These are phyloP conservation scores for Steinernema hermaphroditum DNA, from an alignment of 2,888 invertebrate genomes.

Conservation along the genomic window DNA sequence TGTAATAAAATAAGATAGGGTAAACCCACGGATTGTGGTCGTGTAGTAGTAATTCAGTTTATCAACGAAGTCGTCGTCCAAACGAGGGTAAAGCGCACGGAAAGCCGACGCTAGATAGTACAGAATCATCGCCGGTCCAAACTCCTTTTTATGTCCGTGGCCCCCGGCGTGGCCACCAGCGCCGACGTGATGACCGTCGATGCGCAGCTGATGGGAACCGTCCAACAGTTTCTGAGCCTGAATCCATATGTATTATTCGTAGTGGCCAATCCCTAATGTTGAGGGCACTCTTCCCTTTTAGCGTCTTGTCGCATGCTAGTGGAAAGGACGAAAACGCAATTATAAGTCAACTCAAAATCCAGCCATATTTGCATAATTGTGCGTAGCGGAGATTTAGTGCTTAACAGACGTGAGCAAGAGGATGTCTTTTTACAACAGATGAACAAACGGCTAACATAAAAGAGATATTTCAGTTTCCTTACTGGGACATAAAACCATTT, in stretches of 20 bases:
- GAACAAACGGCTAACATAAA: background rate
- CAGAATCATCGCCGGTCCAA: conserved; percentile 67
- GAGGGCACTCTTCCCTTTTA: no score
- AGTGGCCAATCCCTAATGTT: no score
- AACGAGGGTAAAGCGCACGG: conserved; percentile 65
- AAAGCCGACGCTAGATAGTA: conserved; percentile 67
- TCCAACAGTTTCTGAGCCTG: conserved; percentile 66
- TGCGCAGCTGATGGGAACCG: conserved; percentile 66
- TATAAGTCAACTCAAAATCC: conserved; percentile 19
- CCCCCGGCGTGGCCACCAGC: conserved; percentile 64
- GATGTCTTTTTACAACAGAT: background rate
- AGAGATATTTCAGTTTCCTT: background rate
- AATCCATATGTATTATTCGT: no score
- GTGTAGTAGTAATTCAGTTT: conserved; percentile 67
- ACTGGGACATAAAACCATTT: background rate
- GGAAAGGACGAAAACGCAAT: conserved; percentile 2
- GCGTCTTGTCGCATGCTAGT: background rate
- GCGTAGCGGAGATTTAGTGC: background rate
- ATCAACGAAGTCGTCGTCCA: conserved; percentile 67
- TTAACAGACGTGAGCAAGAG: background rate
- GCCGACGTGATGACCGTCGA: conserved; percentile 65
- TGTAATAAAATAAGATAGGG: background rate
- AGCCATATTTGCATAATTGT: conserved; percentile 27
- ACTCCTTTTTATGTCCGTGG: conserved; percentile 67
- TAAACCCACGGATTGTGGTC: conserved; percentile 57